phyloP scores from a whole-genome alignment of 2,113 vertebrate genomes.

The Periophthalmus modestus region DNA sequence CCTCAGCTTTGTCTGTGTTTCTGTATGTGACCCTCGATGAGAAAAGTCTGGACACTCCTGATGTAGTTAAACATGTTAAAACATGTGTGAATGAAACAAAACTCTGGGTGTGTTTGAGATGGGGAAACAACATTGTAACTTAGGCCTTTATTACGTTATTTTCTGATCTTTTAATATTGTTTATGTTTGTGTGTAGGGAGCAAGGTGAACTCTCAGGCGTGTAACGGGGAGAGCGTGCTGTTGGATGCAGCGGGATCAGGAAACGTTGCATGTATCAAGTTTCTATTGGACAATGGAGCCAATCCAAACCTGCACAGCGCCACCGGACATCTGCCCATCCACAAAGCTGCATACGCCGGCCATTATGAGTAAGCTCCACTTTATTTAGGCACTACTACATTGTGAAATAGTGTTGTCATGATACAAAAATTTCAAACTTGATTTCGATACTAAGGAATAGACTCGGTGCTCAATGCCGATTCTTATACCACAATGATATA shows the following conservation, averaged over 20 bases:
- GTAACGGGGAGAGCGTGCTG: conserved; percentile 81
- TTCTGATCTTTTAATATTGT: background rate
- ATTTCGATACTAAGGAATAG: too few relatives aligned
- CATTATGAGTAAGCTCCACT: conserved; percentile 83
- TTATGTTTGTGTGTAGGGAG: conserved; percentile 68
- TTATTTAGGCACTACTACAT: background rate
- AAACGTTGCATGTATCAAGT: conserved; percentile 81
- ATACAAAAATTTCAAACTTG: too few relatives aligned
- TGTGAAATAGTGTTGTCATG: background rate
- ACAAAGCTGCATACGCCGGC: conserved; percentile 83
- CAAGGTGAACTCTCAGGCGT: conserved; percentile 81
- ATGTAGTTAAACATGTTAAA: too few relatives aligned
- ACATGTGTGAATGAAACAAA: too few relatives aligned
- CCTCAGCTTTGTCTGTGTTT: too few relatives aligned
- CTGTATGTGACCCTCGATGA: too few relatives aligned
- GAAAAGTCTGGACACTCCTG: too few relatives aligned
- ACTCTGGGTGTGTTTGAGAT: too few relatives aligned
- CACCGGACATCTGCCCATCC: conserved; percentile 84
- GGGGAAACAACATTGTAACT: too few relatives aligned
- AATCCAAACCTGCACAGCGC: conserved; percentile 81
- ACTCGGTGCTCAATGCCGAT: too few relatives aligned
- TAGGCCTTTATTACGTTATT: too few relatives aligned
- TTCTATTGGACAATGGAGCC: conserved; percentile 86
- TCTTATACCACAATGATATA: too few relatives aligned
- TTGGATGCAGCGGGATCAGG: conserved; percentile 84